Evolutionary conservation across 1,140 invertebrate genomes (phyloP), one percentile per base, ranked within the genome.

Genomic region (Melitaea cinxia): DNA sequence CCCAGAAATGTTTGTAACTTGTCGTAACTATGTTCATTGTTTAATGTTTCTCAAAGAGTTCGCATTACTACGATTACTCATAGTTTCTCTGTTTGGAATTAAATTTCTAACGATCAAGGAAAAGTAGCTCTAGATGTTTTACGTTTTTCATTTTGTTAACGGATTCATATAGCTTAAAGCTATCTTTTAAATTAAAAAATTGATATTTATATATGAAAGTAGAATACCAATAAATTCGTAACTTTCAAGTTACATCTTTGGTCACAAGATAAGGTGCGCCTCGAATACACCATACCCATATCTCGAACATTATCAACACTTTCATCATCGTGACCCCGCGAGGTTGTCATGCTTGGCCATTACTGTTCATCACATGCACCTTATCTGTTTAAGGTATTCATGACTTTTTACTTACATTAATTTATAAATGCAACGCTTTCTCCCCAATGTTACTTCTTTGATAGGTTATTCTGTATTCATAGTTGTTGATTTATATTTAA

Each of bases 1-100:
- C 30, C 55, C 54, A 75, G 70, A 35, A 60, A 57, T 64, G 62
- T 70, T 65, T 67, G 12, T 59, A 68, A 52, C 61, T 65, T 39
- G 63, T 69, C 65, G 53, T 55, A 57, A 45, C 23, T 55, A 54
- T 21, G 33, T 55, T 33, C 26, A 49, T 58, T 58, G 39, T 58
- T 28, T 58, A 14, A 21, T 37, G 33, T 30, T 58, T 58, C 56
- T 49, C 42, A 58, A 45, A 42, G 26, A 30, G 64, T 59, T 59
- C 55, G 52, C 52, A 42, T 45, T 66, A 28, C 45, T 23, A 26
- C 39, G 49, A 50, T 63, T 59, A 42, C 35, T 49, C 30, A 37
- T 60, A 39, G 49, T 60, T 60, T 60, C 58, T 60, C 33, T 52
- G 19, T 24, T 33, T 12, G 21, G 42, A 21, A 47, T 47, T 21